Evolutionary conservation across 2,113 vertebrate species (phyloP).

Genomic region (Oryzias melastigma): DNA sequence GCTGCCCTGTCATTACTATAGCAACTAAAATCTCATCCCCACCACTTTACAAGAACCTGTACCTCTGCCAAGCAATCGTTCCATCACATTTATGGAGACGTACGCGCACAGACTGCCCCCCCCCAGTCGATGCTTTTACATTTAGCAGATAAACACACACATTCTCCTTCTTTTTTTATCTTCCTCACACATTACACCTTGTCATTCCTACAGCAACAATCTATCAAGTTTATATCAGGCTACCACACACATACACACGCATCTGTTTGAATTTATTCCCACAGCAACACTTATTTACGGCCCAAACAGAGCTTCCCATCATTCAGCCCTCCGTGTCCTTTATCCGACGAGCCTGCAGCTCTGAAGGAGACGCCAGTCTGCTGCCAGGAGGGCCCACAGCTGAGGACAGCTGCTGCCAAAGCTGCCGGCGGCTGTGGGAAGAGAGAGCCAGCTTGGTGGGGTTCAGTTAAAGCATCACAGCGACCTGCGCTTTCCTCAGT

Average conservation of each 20-base stretch:
- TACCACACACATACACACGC: constrained; percentile 25
- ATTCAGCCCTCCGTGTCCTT: constrained; percentile 57
- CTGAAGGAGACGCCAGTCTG: constrained; percentile 49
- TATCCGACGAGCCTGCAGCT: constrained; percentile 58
- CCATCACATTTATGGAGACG: constrained; percentile 58
- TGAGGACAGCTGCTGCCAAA: constrained; percentile 63
- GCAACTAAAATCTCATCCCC: constrained; percentile 64
- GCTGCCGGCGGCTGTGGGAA: constrained; percentile 25
- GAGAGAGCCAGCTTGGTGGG: constrained; percentile 13
- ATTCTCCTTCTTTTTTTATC: constrained; percentile 6
- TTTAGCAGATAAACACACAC: constrained; percentile 47
- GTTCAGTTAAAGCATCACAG: not conserved
- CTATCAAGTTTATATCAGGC: constrained; percentile 61
- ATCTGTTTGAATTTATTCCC: constrained; percentile 31
- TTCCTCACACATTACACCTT: constrained; percentile 33
- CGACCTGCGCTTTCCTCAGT: constrained; percentile 14
- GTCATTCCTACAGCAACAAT: constrained; percentile 52
- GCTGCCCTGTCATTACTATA: constrained; percentile 61
- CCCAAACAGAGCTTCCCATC: constrained; percentile 45
- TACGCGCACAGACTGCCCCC: constrained; percentile 27
- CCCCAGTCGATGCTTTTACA: constrained; percentile 42
- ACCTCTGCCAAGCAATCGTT: constrained; percentile 60
- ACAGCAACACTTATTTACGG: constrained; percentile 27
- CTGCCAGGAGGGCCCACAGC: constrained; percentile 60
- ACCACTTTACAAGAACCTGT: constrained; percentile 56